phyloP scores from a whole-genome alignment of 2,797 vertebrate genomes.

The Phrynocephalus guinanensis region DNA sequence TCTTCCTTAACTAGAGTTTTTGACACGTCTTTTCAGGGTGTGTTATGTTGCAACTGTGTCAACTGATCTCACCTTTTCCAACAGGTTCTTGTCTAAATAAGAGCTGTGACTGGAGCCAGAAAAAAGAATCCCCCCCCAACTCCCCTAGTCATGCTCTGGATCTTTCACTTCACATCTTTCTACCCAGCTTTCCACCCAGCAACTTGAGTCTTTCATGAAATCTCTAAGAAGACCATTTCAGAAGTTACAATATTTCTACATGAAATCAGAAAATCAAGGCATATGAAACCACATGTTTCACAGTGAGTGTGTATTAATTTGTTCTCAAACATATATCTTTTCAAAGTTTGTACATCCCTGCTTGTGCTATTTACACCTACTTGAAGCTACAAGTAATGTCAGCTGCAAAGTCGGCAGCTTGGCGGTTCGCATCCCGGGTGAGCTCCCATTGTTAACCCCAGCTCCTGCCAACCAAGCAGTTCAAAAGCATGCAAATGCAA shows the following conservation, averaged over 20 bases:
- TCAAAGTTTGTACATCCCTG: too few species aligned
- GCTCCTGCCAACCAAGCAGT: too few species aligned
- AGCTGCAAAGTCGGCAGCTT: too few species aligned
- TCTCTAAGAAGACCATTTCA: background rate
- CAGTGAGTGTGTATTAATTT: background rate
- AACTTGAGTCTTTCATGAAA: background rate
- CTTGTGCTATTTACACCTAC: background rate
- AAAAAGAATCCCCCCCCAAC: conserved; percentile 50
- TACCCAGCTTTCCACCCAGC: background rate
- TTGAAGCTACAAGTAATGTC: background rate
- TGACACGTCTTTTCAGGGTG: background rate
- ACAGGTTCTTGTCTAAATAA: conserved; percentile 34
- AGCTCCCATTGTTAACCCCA: too few species aligned
- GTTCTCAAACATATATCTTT: background rate
- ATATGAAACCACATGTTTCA: background rate
- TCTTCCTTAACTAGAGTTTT: background rate
- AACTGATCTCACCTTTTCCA: conserved; percentile 43
- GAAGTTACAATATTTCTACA: background rate
- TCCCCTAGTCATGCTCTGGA: conserved; percentile 27
- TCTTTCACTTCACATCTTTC: conserved; percentile 31
- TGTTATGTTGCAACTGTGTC: conserved; percentile 27
- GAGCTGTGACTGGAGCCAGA: conserved; percentile 56
- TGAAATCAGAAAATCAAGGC: background rate
- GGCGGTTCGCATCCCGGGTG: too few species aligned
- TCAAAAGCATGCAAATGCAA: too few species aligned